Base-by-base conservation (phyloP, 1,140 invertebrate species). In the Delia radicum region DNA sequence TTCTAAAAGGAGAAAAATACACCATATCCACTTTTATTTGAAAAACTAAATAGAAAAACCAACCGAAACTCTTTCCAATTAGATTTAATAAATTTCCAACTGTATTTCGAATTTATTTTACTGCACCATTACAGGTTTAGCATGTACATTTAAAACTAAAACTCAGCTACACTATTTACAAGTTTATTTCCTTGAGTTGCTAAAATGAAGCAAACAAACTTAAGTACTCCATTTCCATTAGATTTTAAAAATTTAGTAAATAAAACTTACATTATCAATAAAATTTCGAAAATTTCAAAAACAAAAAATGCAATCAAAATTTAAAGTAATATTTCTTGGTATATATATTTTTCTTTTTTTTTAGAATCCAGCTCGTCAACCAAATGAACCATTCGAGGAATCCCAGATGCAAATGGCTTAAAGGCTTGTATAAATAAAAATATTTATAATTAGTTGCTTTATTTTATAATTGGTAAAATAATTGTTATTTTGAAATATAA, bases 311-410 rank as follows among this genome's bases (percentile, higher is more conserved):
- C 18, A 15, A 37, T 61, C 3, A 61, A 61, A 61, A n/a, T 42
- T 55, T 21, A 21, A 55, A 21, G 2, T 37, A 28, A 46, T 26
- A n/a, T n/a, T n/a, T n/a, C n/a, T n/a, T n/a, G n/a, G 21, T 73
- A 24, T 33, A 8, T 62, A 42, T n/a, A 73, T 27, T 21, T 74
- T 78, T 77, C 74, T 74, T 79, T 75, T 63, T 77, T 82, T 81
- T 8, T 78, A 89, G 88, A 89, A 89, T 78, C 80, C 88, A 10
- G 87, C 88, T 15, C 86, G 87, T 26, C 86, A 88, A 24, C 88
- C 88, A 2, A 83, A 87, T 62, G 85, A 87, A 77, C 86, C 87
- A 1, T 86, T 85, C 65, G 82, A 82, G 67, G 85, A 86, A 55
- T 74, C 78, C 71, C 81, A 82, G 76, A 74, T 82, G 78, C 83